Evolutionary conservation across 2,113 vertebrate species (phyloP).

Genomic region (Nycticryphes semicollaris): DNA sequence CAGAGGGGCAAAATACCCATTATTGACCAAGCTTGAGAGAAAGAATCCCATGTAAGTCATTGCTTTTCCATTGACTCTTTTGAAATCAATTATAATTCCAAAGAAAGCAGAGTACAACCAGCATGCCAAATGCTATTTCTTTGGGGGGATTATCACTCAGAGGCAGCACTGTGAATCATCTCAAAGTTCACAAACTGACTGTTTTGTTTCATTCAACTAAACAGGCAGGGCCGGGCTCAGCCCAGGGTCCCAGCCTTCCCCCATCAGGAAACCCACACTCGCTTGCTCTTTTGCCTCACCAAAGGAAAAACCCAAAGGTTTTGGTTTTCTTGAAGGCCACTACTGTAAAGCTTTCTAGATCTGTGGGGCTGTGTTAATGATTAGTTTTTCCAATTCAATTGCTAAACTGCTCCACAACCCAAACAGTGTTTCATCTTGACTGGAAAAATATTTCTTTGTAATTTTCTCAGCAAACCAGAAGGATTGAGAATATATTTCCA

Average conservation of each 20-base stretch:
- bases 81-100: not conserved
- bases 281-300: rapidly evolving
- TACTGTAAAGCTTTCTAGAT: not conserved
- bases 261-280: not conserved
- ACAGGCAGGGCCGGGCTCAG: not conserved
- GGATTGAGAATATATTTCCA: not conserved
- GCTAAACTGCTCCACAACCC: not conserved
- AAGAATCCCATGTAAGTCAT: not conserved
- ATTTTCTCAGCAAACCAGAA: not conserved
- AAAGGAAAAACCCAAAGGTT: not conserved
- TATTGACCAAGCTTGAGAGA: not conserved
- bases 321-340: not conserved
- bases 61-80: not conserved
- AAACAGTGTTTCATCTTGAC: not conserved
- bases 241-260: not conserved
- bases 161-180: not conserved
- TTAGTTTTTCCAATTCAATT: not conserved
- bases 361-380: not conserved
- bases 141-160: not conserved
- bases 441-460: not conserved
- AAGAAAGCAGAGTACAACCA: conserved; percentile 2
- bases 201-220: not conserved
- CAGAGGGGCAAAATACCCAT: not conserved
- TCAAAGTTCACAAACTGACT: not conserved
- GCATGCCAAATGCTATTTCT: not conserved